Evolutionary conservation across 2,797 vertebrate species (phyloP), one percentile per base, ranked within the genome.

Genomic region (Oreortyx pictus): DNA sequence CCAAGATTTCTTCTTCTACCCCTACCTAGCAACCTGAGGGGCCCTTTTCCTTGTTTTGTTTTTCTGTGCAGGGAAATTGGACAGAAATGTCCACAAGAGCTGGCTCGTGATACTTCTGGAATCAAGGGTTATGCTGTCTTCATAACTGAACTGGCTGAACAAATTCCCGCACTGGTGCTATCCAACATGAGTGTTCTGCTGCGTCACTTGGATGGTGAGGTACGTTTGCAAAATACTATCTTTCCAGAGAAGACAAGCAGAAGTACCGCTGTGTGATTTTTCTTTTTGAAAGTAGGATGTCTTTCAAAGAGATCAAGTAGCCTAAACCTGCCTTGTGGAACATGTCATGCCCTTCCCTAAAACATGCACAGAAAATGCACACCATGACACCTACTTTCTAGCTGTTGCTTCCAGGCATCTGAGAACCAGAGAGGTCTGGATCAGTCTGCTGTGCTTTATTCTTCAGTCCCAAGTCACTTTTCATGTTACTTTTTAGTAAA

Each of bases 131-230:
- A 98, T 91, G 97, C 98, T 31, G 82, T 96, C 35, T 99, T 99
- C 95, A 95, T 99, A 83, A 98, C 98, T 5, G 99, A 99, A 90
- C 97, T 99, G 4, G 90, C 98, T 33, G 96, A 98, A 49, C 96
- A 97, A 62, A 96, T 98, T 46, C 99, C 99, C 16, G 97, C 98
- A 54, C 82, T 98, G 54, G 97, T 99, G 94, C 97, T 99, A 52
- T 98, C 98, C 82, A 98, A 98, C 96, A 98, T 99, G 71, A 99
- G 99, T 41, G 97, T 99, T 93, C 97, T 99, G 8, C 95, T 99
- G 84, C 97, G 96, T 86, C 98, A 99, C 89, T 97, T 99, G 97
- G 98, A 99, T 88, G 98, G 98, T 95, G 99, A 99, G 98, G 99
- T 99, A 97, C 0, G 0, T 67, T 82, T 85, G 44, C 39, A 24